These are phyloP conservation scores for Zaprionus nigranus DNA, from an alignment of 1,140 invertebrate genomes.

Conservation along the genomic window DNA sequence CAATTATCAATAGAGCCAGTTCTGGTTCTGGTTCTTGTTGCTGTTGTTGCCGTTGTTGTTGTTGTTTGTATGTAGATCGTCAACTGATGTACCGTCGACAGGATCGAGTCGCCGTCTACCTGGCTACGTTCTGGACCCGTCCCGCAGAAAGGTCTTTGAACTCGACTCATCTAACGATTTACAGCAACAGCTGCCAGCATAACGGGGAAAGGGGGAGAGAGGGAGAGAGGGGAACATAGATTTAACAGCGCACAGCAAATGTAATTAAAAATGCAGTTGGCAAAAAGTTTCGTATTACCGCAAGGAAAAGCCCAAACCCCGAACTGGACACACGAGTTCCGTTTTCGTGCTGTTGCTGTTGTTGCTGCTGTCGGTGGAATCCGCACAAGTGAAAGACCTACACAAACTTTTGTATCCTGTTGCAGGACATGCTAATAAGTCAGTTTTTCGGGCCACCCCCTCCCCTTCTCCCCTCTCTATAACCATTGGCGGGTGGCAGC, in stretches of 20 bases:
- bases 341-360: constrained; percentile 1
- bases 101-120: constrained; percentile 55
- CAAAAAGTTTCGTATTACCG: constrained; percentile 72
- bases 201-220: not conserved
- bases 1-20: constrained; percentile 41
- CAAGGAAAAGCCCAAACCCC: constrained; percentile 52
- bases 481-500: constrained; percentile 29
- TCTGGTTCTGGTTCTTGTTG: constrained; percentile 30
- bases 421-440: constrained; percentile 81
- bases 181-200: constrained; percentile 66
- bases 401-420: constrained; percentile 69
- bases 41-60: constrained; percentile 37
- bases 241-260: constrained; percentile 65
- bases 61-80: constrained; percentile 66
- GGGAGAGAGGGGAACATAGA: not conserved
- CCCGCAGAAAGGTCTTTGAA: constrained; percentile 66
- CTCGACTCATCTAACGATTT: constrained; percentile 70
- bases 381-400: constrained; percentile 60
- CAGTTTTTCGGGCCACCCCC: constrained; percentile 38
- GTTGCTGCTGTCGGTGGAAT: constrained; percentile 44
- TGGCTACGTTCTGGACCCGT: constrained; percentile 40
- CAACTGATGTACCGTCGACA: constrained; percentile 68
- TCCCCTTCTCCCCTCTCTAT: not conserved
- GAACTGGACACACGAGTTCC: constrained; percentile 46
- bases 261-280: constrained; percentile 74